Evolutionary conservation across 2,113 vertebrate genomes (phyloP), one percentile per base, ranked within the genome.

Genomic region (Larimichthys polyactis): DNA sequence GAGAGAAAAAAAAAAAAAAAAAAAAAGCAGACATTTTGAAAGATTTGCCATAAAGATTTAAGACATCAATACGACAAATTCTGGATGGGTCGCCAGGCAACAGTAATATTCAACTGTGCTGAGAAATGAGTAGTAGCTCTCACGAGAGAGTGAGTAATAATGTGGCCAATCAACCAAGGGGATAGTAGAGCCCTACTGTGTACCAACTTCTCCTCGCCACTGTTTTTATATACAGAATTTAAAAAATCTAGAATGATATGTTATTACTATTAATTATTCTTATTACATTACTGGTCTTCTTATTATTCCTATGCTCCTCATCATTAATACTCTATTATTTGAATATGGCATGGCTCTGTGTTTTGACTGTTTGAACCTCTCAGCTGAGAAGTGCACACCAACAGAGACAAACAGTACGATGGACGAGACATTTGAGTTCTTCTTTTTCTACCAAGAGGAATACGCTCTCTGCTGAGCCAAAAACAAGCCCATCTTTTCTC

Each of bases 231-330:
- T 78, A 87, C 66, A 80, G 71, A 81, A 86, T 89, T 90, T 80
- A 52, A 85, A 89, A 69, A 71, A 68, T 49, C 59, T 86, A 85
- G 71, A 89, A 90, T 90, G 82, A 90, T 88, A 92, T 89, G 84
- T 91, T 92, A 91, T 87, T 91, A 89, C 81, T 91, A 87, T 91
- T 90, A 85, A 89, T 93, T 88, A 84, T 93, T 90, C 74, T 92
- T 91, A 91, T 91, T 87, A 87, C 83, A 94, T 84, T 90, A 86
- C 79, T 92, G 70, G 83, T 92, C 82, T 91, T 93, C 77, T 89
- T 91, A 71, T 88, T 91, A 89, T 90, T 91, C 85, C 85, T 90
- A 89, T 80, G 82, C 85, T 84, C 84, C 86, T 91, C 82, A 77
- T 88, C 86, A 83, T 91, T 84, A 87, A 78, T 89, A 81, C 46